Evolutionary conservation across 2,113 vertebrate genomes (phyloP).

Genomic region (Epinephelus cyanopodus): DNA sequence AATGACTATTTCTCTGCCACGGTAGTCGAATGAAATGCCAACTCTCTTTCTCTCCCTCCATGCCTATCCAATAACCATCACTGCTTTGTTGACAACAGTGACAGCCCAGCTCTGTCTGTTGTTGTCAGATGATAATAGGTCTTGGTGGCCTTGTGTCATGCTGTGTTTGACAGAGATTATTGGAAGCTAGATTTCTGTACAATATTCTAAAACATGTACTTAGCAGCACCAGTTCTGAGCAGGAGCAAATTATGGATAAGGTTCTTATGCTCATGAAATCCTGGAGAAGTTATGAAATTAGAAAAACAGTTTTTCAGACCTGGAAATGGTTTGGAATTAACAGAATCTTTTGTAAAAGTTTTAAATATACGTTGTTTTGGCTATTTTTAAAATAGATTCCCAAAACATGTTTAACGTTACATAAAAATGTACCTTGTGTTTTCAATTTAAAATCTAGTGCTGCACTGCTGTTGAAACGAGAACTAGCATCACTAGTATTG

Average conservation of each 20-base stretch:
- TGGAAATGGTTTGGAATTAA: too few species aligned
- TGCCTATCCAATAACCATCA: background rate
- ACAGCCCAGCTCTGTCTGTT: background rate
- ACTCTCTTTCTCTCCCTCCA: background rate
- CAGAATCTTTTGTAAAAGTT: too few species aligned
- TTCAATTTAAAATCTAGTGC: too few species aligned
- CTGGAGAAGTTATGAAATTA: too few species aligned
- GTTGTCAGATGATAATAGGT: conserved; percentile 6
- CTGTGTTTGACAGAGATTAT: conserved; percentile 27
- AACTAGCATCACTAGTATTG: too few species aligned
- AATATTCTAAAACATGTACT: background rate
- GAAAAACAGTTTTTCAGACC: too few species aligned
- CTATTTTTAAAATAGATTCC: too few species aligned
- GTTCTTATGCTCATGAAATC: too few species aligned
- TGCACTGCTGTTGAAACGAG: too few species aligned
- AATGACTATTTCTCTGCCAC: background rate
- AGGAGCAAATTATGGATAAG: background rate
- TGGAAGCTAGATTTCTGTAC: background rate
- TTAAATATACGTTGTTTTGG: too few species aligned
- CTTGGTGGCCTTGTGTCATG: conserved; percentile 11
- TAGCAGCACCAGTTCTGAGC: background rate
- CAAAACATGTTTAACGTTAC: too few species aligned
- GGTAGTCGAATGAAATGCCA: background rate
- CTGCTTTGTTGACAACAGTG: conserved; percentile 14
- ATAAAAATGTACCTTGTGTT: too few species aligned